Evolutionary conservation across 2,888 invertebrate species (phyloP), one percentile per base, ranked within the genome.

Genomic region (Stenodera caucasica): DNA sequence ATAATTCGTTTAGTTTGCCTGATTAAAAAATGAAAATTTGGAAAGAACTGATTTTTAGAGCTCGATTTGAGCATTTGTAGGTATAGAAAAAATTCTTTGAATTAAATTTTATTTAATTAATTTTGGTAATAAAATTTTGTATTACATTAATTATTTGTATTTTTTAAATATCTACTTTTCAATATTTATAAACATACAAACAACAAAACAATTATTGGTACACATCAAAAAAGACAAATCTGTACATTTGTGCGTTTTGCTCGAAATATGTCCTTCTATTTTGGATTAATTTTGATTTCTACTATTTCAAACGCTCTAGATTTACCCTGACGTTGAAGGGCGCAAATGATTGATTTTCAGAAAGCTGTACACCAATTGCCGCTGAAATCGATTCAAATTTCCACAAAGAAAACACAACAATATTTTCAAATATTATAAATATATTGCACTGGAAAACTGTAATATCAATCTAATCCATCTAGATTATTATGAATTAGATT

Each of bases 111-210:
- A 26, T 26, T 26, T 26, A n/a, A n/a, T n/a, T 26, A 26, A 2
- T 26, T 63, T 60, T 57, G 55, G 60, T 63, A 63, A 53, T 63
- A 63, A 63, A 63, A 60, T 63, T 56, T 60, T 26, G n/a, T 45
- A 55, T 45, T 40, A 60, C 60, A 63, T 63, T 57, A 11, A 61
- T 53, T 53, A 53, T 32, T 21, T 53, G 35, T 53, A 35, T 18
- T 35, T 35, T 21, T 11, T 58, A 52, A 12, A 56, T 53, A 33
- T 49, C 55, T 58, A 58, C 56, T 37, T 50, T 57, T 59, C 56
- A 59, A 30, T 32, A 18, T 58, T 56, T 58, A 64, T 64, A 64
- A 64, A 64, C 64, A 64, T 64, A 64, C 61, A 64, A 64, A 64
- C 64, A 64, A 64, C 59, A 64, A 61, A 64, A 61, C 55, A 61